phyloP scores from a whole-genome alignment of 2,888 invertebrate genomes.

The Auanema sp. region DNA sequence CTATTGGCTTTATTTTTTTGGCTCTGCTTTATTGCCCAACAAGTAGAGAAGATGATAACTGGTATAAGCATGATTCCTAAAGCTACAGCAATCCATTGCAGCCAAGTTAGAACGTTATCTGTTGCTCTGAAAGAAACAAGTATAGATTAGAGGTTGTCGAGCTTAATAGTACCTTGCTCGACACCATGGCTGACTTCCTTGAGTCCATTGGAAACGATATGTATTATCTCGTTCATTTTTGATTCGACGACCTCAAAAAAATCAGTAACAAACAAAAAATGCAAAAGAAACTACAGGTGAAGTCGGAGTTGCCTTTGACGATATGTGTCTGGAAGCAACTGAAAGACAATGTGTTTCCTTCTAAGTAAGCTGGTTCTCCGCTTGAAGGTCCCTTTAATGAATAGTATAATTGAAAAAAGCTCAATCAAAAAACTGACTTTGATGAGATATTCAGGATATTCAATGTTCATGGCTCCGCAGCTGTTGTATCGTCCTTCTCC shows the following conservation, averaged over 20 bases:
- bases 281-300: too few relatives aligned
- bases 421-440: slow-evolving; percentile 15
- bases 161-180: slow-evolving; percentile 2
- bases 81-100: slow-evolving; percentile 22
- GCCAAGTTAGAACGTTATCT: slow-evolving; percentile 28
- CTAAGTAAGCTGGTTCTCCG: slow-evolving; percentile 47
- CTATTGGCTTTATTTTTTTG: neutral
- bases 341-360: slow-evolving; percentile 55
- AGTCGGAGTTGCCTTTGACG: slow-evolving; percentile 53
- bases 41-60: slow-evolving; percentile 23
- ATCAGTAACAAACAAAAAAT: too few relatives aligned
- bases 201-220: slow-evolving; percentile 33
- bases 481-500: slow-evolving; percentile 32
- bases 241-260: slow-evolving; percentile 17
- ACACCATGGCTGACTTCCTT: slow-evolving; percentile 36
- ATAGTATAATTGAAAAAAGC: slow-evolving; percentile 2
- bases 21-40: slow-evolving; percentile 18
- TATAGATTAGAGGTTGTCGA: neutral
- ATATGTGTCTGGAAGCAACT: slow-evolving; percentile 59
- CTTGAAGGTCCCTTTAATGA: slow-evolving; percentile 34
- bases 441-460: slow-evolving; percentile 57
- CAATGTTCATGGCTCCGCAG: slow-evolving; percentile 60
- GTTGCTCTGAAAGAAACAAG: slow-evolving; percentile 13
- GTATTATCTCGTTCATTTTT: slow-evolving; percentile 19
- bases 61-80: slow-evolving; percentile 20